Percentiles rank a stretch among this genome's conserved stretches.
phyloP scores from a whole-genome alignment of 1,140 invertebrate genomes.

The Parapsyche elsis region DNA sequence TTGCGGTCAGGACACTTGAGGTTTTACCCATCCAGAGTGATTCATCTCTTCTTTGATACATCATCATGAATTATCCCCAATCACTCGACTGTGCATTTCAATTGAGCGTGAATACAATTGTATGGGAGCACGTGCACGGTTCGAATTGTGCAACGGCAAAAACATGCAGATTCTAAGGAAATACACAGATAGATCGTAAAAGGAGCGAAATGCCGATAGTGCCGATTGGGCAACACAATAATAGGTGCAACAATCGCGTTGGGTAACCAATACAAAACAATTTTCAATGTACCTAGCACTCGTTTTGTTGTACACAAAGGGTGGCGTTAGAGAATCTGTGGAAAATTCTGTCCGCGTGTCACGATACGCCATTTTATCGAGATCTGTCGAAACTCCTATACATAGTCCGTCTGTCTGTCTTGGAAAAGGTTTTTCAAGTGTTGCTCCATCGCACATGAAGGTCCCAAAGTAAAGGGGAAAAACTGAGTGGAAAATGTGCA shows the following conservation, averaged over 20 bases:
- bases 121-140: no score
- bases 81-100: no score
- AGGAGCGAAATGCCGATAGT: conserved; percentile 22
- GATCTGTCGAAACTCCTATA: conserved; percentile 5
- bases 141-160: not conserved
- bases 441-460: conserved; percentile 12
- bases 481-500: conserved; percentile 6
- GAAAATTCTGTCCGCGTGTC: not conserved
- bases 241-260: conserved; percentile 14
- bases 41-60: no score
- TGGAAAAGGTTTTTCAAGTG: not conserved
- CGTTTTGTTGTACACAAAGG: not conserved
- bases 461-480: conserved; percentile 22
- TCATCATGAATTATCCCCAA: no score
- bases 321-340: not conserved
- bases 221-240: not conserved
- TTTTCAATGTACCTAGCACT: no score
- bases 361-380: conserved; percentile 12
- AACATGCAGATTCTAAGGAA: not conserved
- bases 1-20: no score
- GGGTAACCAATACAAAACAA: not conserved
- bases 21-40: no score
- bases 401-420: not conserved
- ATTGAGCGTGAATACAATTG: no score
- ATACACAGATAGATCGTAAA: conserved; percentile 3